A percentile compares a stretch with the other conserved stretches of the same genome.
phyloP scores from a whole-genome alignment of 2,113 vertebrate species.

The Ornithorhynchus anatinus region DNA sequence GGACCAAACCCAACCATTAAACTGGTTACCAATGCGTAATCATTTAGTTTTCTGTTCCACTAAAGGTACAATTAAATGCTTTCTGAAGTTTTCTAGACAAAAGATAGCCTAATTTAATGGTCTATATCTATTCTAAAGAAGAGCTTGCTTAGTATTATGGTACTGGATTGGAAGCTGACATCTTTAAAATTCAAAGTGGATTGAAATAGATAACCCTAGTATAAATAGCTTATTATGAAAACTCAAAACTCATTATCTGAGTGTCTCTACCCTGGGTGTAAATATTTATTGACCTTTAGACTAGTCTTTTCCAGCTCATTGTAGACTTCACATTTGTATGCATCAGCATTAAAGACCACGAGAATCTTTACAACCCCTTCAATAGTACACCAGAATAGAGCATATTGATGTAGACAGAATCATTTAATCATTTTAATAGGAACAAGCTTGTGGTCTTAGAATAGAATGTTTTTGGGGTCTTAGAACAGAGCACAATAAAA shows the following conservation, averaged over 20 bases:
- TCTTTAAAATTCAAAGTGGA: not conserved
- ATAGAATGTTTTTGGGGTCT: not conserved
- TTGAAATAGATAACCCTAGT: too few relatives aligned
- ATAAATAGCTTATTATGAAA: not conserved
- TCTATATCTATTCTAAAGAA: not conserved
- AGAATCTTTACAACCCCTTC: not conserved
- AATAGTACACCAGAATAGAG: slow-evolving; percentile 10
- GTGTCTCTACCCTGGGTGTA: too few relatives aligned
- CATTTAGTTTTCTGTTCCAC: too few relatives aligned
- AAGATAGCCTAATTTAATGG: too few relatives aligned
- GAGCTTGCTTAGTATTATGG: not conserved
- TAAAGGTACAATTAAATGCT: too few relatives aligned
- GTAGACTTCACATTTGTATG: not conserved
- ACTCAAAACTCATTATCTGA: not conserved
- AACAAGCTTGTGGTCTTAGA: slow-evolving; percentile 3
- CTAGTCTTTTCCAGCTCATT: not conserved
- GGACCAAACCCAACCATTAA: too few relatives aligned
- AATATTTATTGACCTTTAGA: too few relatives aligned
- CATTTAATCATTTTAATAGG: slow-evolving; percentile 10
- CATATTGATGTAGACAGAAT: not conserved
- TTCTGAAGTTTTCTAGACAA: too few relatives aligned
- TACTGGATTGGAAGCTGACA: not conserved
- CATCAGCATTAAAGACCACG: not conserved
- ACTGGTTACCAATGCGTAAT: too few relatives aligned
- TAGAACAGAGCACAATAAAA: slow-evolving; percentile 35